Conservation (phyloP, 2,888 invertebrate genomes). For the Ephialtes manifestator region DNA sequence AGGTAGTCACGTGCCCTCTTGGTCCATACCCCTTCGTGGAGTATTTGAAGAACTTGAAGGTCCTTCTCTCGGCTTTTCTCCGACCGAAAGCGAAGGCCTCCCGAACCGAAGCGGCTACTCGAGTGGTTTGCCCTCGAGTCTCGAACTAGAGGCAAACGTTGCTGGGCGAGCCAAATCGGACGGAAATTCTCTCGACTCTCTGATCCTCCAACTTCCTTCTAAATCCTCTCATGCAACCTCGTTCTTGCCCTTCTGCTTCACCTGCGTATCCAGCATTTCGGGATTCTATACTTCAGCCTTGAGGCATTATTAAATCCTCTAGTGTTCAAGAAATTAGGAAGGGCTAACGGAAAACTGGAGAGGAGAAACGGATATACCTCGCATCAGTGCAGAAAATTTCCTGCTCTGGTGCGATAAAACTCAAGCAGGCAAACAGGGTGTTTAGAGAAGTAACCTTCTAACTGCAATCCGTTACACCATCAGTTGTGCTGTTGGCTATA, state of each 20-base stretch:
- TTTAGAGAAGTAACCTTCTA: neutral
- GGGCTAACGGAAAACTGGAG: neutral
- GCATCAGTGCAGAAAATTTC: neutral
- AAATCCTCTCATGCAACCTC: slow-evolving; percentile 47
- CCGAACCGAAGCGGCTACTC: slow-evolving; percentile 62
- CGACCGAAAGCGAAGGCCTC: slow-evolving; percentile 45
- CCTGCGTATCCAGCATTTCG: slow-evolving; percentile 7
- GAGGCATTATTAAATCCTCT: slow-evolving; percentile 33
- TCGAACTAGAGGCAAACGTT: slow-evolving; percentile 69
- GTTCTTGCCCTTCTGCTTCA: slow-evolving; percentile 40
- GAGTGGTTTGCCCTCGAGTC: slow-evolving; percentile 64
- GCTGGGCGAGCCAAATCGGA: slow-evolving; percentile 71
- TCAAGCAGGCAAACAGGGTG: neutral
- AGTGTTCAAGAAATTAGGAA: slow-evolving; percentile 6
- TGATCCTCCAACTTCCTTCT: slow-evolving; percentile 51
- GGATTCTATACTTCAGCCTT: neutral
- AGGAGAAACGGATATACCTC: neutral
- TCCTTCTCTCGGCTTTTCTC: slow-evolving; percentile 49
- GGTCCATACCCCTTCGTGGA: slow-evolving; percentile 11
- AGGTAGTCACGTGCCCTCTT: slow-evolving; percentile 49
- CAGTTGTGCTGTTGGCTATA: neutral
- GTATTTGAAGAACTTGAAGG: slow-evolving; percentile 42
- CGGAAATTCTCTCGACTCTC: slow-evolving; percentile 71
- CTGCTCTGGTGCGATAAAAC: neutral
- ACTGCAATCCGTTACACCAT: neutral